A percentile compares a stretch with the other conserved stretches of the same genome.
Conservation (phyloP, 1,140 invertebrate genomes). For the Drosophila guanche region DNA sequence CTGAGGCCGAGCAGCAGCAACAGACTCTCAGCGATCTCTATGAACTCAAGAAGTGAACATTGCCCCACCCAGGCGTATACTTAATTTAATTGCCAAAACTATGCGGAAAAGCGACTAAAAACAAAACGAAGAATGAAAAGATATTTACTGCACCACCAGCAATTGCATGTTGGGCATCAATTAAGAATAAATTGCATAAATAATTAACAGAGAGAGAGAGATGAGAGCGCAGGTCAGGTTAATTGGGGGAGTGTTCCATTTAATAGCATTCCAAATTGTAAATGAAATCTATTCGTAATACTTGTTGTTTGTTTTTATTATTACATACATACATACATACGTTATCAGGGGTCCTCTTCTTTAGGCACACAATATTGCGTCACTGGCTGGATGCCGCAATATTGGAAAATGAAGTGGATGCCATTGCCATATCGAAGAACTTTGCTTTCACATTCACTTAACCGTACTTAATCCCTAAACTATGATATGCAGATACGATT, state of each 20-base stretch:
- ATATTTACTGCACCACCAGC: conserved; percentile 63
- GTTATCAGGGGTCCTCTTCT: conserved; percentile 9
- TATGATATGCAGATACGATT: conserved; percentile 43
- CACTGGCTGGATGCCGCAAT: conserved; percentile 78
- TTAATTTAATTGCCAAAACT: conserved; percentile 34
- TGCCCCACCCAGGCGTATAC: conserved; percentile 12
- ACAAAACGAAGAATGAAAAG: conserved; percentile 55
- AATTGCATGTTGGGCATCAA: conserved; percentile 63
- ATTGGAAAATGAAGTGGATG: conserved; percentile 22
- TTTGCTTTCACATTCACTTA: conserved; percentile 44
- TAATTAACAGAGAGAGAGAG: conserved; percentile 15
- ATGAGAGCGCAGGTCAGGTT: conserved; percentile 12
- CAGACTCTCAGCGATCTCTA: conserved; percentile 45
- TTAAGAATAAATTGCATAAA: conserved; percentile 42
- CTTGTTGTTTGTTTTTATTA: conserved; percentile 37
- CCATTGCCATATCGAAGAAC: conserved; percentile 11
- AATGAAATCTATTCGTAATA: conserved; percentile 19
- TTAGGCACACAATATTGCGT: conserved; percentile 59
- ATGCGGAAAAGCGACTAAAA: conserved; percentile 11
- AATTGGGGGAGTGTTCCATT: neutral
- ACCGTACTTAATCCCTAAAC: conserved; percentile 60
- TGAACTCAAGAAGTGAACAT: conserved; percentile 64
- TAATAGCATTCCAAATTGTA: neutral
- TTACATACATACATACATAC: conserved; percentile 3
- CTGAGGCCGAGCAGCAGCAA: conserved; percentile 54